These are phyloP conservation scores for Coregonus ussuriensis DNA, from an alignment of 2,797 vertebrate species.

Conservation along the genomic window DNA sequence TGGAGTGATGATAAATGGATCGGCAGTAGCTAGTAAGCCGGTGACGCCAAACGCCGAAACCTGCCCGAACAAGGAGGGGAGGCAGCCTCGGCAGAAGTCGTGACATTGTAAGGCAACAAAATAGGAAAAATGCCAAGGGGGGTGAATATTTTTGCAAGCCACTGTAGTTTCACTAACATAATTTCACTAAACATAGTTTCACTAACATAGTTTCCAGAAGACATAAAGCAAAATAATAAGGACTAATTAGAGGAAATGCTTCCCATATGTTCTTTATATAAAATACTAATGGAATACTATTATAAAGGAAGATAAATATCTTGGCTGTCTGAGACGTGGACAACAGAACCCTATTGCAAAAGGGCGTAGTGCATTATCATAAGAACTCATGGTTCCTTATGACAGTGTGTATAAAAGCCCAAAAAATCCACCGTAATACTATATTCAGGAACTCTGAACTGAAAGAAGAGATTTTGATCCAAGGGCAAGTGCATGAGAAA, in stretches of 20 bases:
- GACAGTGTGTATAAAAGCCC: not conserved
- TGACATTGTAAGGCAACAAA: too few relatives aligned
- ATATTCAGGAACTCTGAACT: not conserved
- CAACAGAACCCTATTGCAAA: not conserved
- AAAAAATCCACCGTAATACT: not conserved
- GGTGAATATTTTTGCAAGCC: too few relatives aligned
- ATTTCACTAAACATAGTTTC: not conserved
- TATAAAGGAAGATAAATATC: conserved; percentile 3
- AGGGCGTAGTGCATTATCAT: not conserved
- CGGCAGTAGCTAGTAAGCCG: too few relatives aligned
- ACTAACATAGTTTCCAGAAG: not conserved
- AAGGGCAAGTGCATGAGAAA: conserved; percentile 8
- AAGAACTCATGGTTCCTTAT: not conserved
- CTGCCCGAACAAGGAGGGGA: too few relatives aligned
- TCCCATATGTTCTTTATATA: conserved; percentile 6
- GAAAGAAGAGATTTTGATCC: not conserved
- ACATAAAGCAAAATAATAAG: not conserved
- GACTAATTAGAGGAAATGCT: conserved; percentile 3
- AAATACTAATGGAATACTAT: conserved; percentile 8
- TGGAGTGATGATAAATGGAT: too few relatives aligned
- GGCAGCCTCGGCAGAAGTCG: too few relatives aligned
- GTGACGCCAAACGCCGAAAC: too few relatives aligned
- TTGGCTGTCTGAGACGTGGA: not conserved
- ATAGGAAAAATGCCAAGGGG: too few relatives aligned
- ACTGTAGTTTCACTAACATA: not conserved